Evolutionary conservation across 1,140 invertebrate species (phyloP), one percentile per base, ranked within the genome.

Genomic region (Plectrocnemia conspersa): DNA sequence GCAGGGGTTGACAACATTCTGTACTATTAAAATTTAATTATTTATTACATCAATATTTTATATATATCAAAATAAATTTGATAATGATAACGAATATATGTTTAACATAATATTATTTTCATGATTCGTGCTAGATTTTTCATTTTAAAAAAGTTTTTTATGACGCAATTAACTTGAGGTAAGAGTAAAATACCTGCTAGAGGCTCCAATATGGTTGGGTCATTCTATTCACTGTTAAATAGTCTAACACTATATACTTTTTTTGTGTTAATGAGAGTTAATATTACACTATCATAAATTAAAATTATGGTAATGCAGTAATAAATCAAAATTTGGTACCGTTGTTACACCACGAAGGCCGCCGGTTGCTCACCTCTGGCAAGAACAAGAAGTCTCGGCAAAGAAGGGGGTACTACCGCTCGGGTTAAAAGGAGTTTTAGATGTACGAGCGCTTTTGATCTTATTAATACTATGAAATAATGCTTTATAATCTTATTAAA

Each of bases 391-490:
- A 52, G 40, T 52, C 50, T 52, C 10, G 25, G 50, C 32, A 52
- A 52, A 52, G 50, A 52, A 45, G 23, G 29, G 41, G 41, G 40
- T 54, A 45, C 47, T 38, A 24, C 33, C 35, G 35, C 19, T 52
- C 68, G 71, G 68, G 70, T 72, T 73, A 68, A 71, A 68, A 68
- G 66, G 68, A 66, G 63, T 64, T 67, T 63, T 62, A 65, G 66
- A 66, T 63, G 64, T 67, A 66, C 58, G 68, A 74, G 73, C 74
- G 76, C 76, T 77, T 77, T 76, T 78, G 77, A 77, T 77, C 73
- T 77, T 76, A 77, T 78, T 77, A 78, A 76, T 75, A 74, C 73
- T 71, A 76, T 73, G 78, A 80, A 79, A 80, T 80, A 80, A 79
- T 79, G 69, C 69, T 75, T 74, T 73, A 77, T 79, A 78, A 78